Conservation (phyloP, 1,140 invertebrate genomes). For the Pseudomyrmex dendroicus region DNA sequence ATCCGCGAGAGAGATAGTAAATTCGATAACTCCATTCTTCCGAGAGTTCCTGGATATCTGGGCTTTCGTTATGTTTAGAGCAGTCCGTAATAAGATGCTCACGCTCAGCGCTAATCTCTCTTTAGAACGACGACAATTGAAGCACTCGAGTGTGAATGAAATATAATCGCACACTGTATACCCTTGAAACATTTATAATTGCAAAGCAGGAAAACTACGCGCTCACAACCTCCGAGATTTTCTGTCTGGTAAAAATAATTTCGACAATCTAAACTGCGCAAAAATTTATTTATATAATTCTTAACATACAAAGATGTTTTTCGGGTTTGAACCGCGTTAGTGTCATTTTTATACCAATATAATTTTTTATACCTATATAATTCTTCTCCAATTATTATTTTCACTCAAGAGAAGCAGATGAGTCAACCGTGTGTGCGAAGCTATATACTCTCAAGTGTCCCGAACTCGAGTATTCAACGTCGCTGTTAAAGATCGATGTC, state of each 20-base stretch:
- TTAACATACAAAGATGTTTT: no score
- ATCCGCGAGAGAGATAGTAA: slow-evolving; percentile 38
- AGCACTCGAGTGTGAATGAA: slow-evolving; percentile 16
- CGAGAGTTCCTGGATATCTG: slow-evolving; percentile 9
- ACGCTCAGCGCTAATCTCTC: slow-evolving; percentile 38
- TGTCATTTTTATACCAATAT: no score
- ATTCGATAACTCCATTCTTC: slow-evolving; percentile 48
- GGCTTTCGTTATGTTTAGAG: slow-evolving; percentile 37
- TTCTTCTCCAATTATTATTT: neutral
- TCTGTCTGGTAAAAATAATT: no score
- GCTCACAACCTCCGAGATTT: no score
- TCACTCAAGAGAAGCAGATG: neutral
- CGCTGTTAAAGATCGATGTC: slow-evolving; percentile 7
- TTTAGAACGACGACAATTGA: slow-evolving; percentile 39
- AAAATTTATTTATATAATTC: neutral
- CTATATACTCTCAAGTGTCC: neutral
- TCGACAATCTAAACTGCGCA: neutral
- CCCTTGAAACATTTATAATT: slow-evolving; percentile 34
- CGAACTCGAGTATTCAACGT: slow-evolving; percentile 5
- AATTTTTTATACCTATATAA: no score
- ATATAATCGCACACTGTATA: neutral
- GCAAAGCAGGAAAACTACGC: neutral
- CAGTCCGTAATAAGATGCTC: slow-evolving; percentile 46
- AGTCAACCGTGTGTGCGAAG: neutral
- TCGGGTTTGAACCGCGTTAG: no score